phyloP scores from a whole-genome alignment of 2,888 invertebrate species.

The Syrista parreyssii region DNA sequence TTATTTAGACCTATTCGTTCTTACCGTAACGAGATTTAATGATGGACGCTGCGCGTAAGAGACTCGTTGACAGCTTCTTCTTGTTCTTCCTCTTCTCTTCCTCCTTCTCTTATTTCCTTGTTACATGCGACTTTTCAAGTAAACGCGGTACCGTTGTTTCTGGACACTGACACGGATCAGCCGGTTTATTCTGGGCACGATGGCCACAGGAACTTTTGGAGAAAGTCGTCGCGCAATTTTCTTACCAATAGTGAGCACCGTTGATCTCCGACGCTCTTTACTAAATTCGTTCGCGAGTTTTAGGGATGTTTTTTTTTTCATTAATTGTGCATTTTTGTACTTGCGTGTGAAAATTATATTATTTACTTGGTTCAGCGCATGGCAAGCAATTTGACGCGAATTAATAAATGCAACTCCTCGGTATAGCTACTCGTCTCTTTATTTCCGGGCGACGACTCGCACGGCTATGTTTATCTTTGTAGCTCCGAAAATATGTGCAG shows the following conservation, averaged over 20 bases:
- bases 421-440: background rate
- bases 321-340: background rate
- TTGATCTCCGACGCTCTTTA: background rate
- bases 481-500: background rate
- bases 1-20: background rate
- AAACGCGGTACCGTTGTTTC: background rate
- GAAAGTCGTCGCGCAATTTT: background rate
- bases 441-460: background rate
- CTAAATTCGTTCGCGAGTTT: background rate
- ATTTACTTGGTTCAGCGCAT: background rate
- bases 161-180: background rate
- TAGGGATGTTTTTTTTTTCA: background rate
- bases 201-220: background rate
- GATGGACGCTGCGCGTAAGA: background rate
- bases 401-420: background rate
- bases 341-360: background rate
- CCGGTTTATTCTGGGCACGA: background rate
- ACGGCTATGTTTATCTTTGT: background rate
- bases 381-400: background rate
- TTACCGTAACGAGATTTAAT: background rate
- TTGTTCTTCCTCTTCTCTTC: background rate
- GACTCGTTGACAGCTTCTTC: background rate
- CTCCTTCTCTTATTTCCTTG: background rate
- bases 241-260: background rate
- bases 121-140: background rate